phyloP scores from a whole-genome alignment of 2,113 vertebrate genomes.

The Sturnus vulgaris region DNA sequence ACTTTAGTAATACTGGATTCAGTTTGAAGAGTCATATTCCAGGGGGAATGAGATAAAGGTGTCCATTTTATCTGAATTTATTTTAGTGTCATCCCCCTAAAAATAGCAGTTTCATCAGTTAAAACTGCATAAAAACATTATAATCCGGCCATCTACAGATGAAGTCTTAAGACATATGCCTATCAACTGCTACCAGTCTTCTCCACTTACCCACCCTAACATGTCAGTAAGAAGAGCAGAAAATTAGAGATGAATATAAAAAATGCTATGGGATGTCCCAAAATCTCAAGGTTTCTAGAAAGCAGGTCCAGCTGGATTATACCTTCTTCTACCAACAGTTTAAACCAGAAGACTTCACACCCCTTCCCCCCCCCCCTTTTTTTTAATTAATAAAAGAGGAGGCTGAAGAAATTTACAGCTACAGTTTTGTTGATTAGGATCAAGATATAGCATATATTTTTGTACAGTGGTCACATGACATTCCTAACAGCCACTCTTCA shows the following conservation, averaged over 20 bases:
- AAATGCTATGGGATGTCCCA: not conserved
- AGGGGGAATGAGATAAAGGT: not conserved
- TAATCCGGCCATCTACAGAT: not conserved
- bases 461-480: not conserved
- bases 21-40: not conserved
- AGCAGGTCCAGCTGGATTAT: not conserved
- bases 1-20: not conserved
- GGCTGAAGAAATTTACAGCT: not conserved
- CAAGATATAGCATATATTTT: not conserved
- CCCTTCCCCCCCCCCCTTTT: not conserved
- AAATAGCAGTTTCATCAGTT: not conserved
- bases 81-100: not conserved
- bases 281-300: not conserved
- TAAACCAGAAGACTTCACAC: not conserved
- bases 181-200: not conserved
- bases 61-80: not conserved
- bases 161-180: not conserved
- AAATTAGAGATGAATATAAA: not conserved
- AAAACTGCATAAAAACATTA: not conserved
- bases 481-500: not conserved
- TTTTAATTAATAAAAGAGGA: not conserved
- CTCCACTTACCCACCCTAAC: not conserved
- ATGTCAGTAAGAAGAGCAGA: not conserved
- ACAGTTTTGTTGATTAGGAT: not conserved
- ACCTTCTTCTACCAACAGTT: not conserved